Evolutionary conservation across 1,140 invertebrate species (phyloP).

Genomic region (Caerostris extrusa): DNA sequence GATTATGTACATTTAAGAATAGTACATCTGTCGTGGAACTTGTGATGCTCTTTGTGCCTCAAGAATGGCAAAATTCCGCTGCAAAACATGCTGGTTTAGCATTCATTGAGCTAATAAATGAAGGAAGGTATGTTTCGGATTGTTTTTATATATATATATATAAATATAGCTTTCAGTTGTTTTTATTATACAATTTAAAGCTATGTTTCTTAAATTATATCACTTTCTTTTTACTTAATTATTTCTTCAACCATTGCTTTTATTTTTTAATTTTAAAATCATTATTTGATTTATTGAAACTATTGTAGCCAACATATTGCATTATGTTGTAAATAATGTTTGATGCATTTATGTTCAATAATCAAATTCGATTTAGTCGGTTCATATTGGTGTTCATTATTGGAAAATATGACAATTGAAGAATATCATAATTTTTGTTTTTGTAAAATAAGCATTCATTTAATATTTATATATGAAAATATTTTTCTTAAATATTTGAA

Average conservation of each 20-base stretch:
- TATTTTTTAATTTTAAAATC: too few relatives aligned
- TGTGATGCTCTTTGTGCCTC: constrained; percentile 98
- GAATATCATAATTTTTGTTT: too few relatives aligned
- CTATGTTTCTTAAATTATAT: constrained; percentile 1
- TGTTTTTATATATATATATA: too few relatives aligned
- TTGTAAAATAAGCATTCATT: too few relatives aligned
- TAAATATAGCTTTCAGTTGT: not conserved
- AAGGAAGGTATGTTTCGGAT: constrained; percentile 87
- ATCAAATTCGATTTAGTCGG: not conserved
- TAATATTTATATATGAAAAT: too few relatives aligned
- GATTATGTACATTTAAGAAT: constrained; percentile 97
- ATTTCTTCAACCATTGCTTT: too few relatives aligned
- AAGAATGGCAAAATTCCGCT: constrained; percentile 99
- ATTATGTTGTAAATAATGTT: too few relatives aligned
- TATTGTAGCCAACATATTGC: too few relatives aligned
- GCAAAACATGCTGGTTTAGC: constrained; percentile 99
- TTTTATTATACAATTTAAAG: not conserved
- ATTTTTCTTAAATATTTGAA: not conserved
- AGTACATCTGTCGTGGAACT: constrained; percentile 98
- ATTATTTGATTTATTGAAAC: too few relatives aligned
- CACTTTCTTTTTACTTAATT: not conserved
- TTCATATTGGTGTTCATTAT: too few relatives aligned
- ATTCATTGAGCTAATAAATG: constrained; percentile 99
- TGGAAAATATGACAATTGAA: too few relatives aligned
- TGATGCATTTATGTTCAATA: too few relatives aligned